Percentiles rank a stretch among this genome's conserved stretches.
phyloP scores from a whole-genome alignment of 2,888 invertebrate genomes.

The Phymatocera aterrima region DNA sequence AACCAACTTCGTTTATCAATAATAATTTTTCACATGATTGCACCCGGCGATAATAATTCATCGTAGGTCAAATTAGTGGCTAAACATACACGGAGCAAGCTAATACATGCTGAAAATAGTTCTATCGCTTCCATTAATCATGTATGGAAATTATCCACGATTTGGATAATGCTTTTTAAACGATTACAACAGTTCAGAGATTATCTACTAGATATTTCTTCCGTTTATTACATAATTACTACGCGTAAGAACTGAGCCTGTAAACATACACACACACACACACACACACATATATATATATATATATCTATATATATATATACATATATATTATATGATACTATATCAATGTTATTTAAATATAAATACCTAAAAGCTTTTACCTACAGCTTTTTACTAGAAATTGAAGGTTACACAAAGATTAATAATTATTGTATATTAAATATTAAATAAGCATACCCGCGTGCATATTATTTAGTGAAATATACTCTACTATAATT shows the following conservation, averaged over 20 bases:
- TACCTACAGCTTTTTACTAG: slow-evolving; percentile 55
- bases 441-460: neutral
- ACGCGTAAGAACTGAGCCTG: slow-evolving; percentile 37
- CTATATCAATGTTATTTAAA: no score
- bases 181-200: no score
- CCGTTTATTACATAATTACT: neutral
- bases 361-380: slow-evolving; percentile 54
- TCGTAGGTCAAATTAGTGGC: neutral
- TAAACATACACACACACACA: neutral
- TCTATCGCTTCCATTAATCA: neutral
- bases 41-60: no score
- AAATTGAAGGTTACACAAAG: slow-evolving; percentile 33
- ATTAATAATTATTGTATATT: slow-evolving; percentile 34
- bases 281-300: no score
- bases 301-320: no score
- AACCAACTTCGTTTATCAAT: neutral
- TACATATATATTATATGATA: slow-evolving; percentile 43
- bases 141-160: neutral
- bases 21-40: neutral
- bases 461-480: neutral
- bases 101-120: slow-evolving; percentile 7
- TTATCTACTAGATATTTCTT: no score
- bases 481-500: neutral
- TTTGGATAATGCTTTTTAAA: neutral
- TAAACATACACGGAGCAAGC: neutral